A percentile compares a stretch with the other conserved stretches of the same genome.
These are phyloP conservation scores for Xanthorhoe designata DNA, from an alignment of 2,888 invertebrate genomes.

Conservation along the genomic window DNA sequence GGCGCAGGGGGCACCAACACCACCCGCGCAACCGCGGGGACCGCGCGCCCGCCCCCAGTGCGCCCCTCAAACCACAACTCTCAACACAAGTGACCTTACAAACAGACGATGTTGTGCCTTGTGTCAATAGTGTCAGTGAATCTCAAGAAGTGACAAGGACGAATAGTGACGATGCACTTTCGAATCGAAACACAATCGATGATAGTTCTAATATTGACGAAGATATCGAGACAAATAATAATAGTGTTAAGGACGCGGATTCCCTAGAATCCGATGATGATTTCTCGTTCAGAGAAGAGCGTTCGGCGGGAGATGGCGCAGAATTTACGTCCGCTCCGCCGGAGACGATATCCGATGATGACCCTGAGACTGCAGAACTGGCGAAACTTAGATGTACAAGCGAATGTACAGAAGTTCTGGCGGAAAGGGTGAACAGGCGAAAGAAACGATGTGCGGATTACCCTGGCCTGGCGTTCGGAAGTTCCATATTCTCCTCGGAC, in stretches of 20 bases:
- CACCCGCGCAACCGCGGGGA: constrained; percentile 89
- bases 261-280: constrained; percentile 77
- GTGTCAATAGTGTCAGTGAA: constrained; percentile 85
- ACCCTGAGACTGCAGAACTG: constrained; percentile 92
- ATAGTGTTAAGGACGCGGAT: constrained; percentile 65
- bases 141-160: constrained; percentile 84
- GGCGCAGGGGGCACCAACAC: constrained; percentile 91
- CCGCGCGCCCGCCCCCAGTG: constrained; percentile 82
- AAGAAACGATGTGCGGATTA: constrained; percentile 95
- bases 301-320: constrained; percentile 78
- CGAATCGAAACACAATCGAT: constrained; percentile 75
- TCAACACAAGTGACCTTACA: constrained; percentile 81
- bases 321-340: constrained; percentile 66
- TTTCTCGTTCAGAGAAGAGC: constrained; percentile 75
- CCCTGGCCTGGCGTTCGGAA: constrained; percentile 95
- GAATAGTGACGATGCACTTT: constrained; percentile 85
- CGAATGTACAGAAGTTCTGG: constrained; percentile 94
- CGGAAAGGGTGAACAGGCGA: constrained; percentile 92
- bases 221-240: constrained; percentile 72
- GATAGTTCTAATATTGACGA: constrained; percentile 72
- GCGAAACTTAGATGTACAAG: constrained; percentile 95
- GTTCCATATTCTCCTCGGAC: constrained; percentile 97
- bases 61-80: constrained; percentile 65
- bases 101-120: constrained; percentile 83
- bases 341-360: constrained; percentile 85